These are phyloP conservation scores for Chaetogeoica ovagalla DNA, from an alignment of 2,888 invertebrate genomes.

Conservation along the genomic window DNA sequence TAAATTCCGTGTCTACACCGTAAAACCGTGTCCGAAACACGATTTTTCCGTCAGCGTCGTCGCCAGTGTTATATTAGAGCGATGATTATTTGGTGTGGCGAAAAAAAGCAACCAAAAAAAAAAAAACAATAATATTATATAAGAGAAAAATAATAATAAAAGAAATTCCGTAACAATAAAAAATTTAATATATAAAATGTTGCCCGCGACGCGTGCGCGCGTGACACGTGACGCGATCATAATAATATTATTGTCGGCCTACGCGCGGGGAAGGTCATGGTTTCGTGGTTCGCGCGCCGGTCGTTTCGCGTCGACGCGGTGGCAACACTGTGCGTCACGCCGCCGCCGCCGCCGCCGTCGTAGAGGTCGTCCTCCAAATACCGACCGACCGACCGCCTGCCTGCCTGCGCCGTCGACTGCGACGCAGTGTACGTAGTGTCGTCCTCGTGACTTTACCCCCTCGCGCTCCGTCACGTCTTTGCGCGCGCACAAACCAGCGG, in stretches of 20 bases:
- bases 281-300: background rate
- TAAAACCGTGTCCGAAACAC: no score
- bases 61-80: no score
- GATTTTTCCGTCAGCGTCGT: no score
- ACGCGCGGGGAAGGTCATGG: constrained; percentile 41
- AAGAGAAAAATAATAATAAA: no score
- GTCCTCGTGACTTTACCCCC: constrained; percentile 51
- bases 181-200: background rate
- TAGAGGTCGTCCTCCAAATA: constrained; percentile 30
- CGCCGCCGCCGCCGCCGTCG: background rate
- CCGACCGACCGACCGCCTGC: background rate
- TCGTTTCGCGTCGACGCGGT: background rate
- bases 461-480: background rate
- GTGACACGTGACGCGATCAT: constrained; percentile 7
- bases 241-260: constrained; percentile 33
- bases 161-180: no score
- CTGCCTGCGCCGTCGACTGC: constrained; percentile 9
- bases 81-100: no score
- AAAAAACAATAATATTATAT: no score
- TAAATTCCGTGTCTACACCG: no score
- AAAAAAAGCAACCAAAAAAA: no score
- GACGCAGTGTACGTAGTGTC: constrained; percentile 24
- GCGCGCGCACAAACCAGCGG: background rate
- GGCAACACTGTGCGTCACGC: constrained; percentile 7
- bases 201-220: background rate